A percentile compares a stretch with the other conserved stretches of the same genome.
These are phyloP conservation scores for Coelopa pilipes DNA, from an alignment of 2,888 invertebrate genomes.

Conservation along the genomic window DNA sequence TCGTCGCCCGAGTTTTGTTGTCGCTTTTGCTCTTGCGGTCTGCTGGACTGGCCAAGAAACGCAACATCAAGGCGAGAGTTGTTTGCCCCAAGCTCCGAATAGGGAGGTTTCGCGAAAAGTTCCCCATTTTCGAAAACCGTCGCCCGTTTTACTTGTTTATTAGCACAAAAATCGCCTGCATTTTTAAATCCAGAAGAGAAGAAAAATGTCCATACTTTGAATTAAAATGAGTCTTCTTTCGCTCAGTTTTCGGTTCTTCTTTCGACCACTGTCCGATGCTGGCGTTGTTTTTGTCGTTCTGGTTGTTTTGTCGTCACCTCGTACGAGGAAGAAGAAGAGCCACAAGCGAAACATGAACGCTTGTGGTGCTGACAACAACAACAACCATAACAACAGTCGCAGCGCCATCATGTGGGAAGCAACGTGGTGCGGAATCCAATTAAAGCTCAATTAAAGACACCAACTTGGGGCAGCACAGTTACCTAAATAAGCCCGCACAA, in stretches of 20 bases:
- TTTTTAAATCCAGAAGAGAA: no score
- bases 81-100: background rate
- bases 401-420: background rate
- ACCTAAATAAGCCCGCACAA: slow-evolving; percentile 26
- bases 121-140: no score
- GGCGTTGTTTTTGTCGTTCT: no score
- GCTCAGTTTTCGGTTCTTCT: no score
- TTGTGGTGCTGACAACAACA: background rate
- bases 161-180: no score
- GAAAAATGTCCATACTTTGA: no score
- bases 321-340: background rate
- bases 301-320: no score
- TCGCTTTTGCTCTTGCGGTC: background rate
- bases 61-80: slow-evolving; percentile 2
- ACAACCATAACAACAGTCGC: slow-evolving; percentile 24
- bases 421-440: background rate
- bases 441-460: background rate
- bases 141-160: no score
- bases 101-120: no score
- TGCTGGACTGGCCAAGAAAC: background rate
- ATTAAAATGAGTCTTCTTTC: no score
- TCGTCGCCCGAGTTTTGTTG: no score
- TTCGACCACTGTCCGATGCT: no score
- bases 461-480: slow-evolving; percentile 29
- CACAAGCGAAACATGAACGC: background rate